phyloP scores from a whole-genome alignment of 2,113 vertebrate genomes.

The Alectura lathami region DNA sequence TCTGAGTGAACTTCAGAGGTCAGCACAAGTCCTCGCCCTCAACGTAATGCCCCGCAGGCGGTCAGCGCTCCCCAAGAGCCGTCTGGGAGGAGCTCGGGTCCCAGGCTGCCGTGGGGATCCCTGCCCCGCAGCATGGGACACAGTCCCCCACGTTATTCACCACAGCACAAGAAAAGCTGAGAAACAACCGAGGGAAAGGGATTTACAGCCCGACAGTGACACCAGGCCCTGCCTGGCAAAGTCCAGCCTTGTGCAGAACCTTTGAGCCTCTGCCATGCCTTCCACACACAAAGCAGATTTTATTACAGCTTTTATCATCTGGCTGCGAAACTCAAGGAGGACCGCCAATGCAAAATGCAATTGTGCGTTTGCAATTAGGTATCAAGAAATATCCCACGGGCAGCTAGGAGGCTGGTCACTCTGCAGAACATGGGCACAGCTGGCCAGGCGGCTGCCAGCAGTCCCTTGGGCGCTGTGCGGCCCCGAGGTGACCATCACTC shows the following conservation, averaged over 20 bases:
- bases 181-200: not conserved
- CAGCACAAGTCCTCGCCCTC: not conserved
- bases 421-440: not conserved
- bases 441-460: not conserved
- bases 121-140: not conserved
- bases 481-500: not conserved
- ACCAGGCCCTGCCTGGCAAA: not conserved
- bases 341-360: not conserved
- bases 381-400: not conserved
- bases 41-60: rapidly evolving
- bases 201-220: not conserved
- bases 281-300: not conserved
- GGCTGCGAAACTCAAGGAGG: not conserved
- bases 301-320: not conserved
- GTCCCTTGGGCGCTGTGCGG: not conserved
- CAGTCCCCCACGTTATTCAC: not conserved
- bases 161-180: not conserved
- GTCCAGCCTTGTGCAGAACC: not conserved
- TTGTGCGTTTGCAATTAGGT: not conserved
- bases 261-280: not conserved
- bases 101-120: not conserved
- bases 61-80: not conserved
- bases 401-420: not conserved
- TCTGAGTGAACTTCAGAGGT: not conserved
- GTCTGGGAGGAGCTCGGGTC: not conserved